These are phyloP conservation scores for Pelmatolapia mariae DNA, from an alignment of 2,113 vertebrate genomes.

Conservation along the genomic window DNA sequence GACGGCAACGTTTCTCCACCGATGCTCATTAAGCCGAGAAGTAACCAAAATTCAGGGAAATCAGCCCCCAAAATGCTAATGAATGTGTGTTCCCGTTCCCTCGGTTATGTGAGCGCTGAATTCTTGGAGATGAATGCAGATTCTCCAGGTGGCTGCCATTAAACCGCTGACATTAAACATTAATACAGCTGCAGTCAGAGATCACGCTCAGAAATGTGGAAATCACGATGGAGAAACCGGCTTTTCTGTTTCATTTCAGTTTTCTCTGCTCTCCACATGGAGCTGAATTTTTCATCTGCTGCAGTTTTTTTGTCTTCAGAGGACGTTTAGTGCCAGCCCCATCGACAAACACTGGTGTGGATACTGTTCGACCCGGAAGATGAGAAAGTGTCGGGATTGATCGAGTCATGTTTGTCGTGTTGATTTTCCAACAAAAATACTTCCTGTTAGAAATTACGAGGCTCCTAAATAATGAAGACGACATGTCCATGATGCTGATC, in stretches of 20 bases:
- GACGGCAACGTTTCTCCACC: background rate
- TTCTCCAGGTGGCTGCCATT: background rate
- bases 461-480: background rate
- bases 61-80: background rate
- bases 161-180: background rate
- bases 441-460: background rate
- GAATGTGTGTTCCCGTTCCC: background rate
- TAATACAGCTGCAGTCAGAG: background rate
- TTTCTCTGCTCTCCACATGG: background rate
- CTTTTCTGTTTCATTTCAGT: background rate
- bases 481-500: accelerated
- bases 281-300: background rate
- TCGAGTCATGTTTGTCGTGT: background rate
- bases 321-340: no score
- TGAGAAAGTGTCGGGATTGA: background rate
- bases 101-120: background rate
- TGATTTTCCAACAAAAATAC: background rate
- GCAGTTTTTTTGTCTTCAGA: background rate
- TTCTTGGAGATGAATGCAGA: background rate
- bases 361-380: accelerated
- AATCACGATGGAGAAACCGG: accelerated
- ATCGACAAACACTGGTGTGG: background rate
- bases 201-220: background rate
- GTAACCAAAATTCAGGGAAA: background rate
- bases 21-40: background rate